These are phyloP conservation scores for Apeira syringaria DNA, from an alignment of 2,888 invertebrate genomes.

Conservation along the genomic window DNA sequence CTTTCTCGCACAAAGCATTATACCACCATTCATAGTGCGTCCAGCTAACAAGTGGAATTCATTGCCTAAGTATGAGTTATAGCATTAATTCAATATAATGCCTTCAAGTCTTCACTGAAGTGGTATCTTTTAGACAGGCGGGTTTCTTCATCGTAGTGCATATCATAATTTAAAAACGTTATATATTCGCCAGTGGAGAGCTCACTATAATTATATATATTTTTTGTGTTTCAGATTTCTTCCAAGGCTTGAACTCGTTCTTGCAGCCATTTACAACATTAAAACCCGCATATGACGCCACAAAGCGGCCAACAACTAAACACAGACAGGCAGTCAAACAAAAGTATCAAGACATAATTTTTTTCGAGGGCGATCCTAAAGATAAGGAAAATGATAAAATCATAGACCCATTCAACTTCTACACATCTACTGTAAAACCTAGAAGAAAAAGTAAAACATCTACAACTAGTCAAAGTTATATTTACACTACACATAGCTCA, in stretches of 20 bases:
- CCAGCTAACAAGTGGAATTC: too few species aligned
- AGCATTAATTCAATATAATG: too few species aligned
- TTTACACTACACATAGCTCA: conserved; percentile 4
- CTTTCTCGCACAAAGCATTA: too few species aligned
- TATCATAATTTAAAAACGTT: too few species aligned
- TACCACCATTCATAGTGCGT: too few species aligned
- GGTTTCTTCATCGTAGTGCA: too few species aligned
- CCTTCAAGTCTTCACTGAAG: too few species aligned
- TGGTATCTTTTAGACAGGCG: too few species aligned
- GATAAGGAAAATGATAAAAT: conserved; percentile 9
- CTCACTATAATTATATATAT: too few species aligned
- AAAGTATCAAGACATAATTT: conserved; percentile 24
- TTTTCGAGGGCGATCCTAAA: conserved; percentile 31
- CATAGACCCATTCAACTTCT: conserved; percentile 9
- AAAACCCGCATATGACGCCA: conserved; percentile 24
- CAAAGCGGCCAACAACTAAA: conserved; percentile 17
- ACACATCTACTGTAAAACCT: conserved; percentile 38
- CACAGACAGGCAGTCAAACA: conserved; percentile 26
- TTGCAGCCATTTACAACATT: conserved; percentile 38
- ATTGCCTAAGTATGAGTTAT: too few species aligned
- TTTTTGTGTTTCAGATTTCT: conserved; percentile 50
- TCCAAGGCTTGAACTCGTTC: conserved; percentile 53
- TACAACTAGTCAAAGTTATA: conserved; percentile 10
- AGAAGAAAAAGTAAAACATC: conserved; percentile 35
- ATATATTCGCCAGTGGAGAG: too few species aligned